A percentile compares a stretch with the other conserved stretches of the same genome.
These are phyloP conservation scores for Lepas anatifera DNA, from an alignment of 2,888 invertebrate genomes.

Conservation along the genomic window DNA sequence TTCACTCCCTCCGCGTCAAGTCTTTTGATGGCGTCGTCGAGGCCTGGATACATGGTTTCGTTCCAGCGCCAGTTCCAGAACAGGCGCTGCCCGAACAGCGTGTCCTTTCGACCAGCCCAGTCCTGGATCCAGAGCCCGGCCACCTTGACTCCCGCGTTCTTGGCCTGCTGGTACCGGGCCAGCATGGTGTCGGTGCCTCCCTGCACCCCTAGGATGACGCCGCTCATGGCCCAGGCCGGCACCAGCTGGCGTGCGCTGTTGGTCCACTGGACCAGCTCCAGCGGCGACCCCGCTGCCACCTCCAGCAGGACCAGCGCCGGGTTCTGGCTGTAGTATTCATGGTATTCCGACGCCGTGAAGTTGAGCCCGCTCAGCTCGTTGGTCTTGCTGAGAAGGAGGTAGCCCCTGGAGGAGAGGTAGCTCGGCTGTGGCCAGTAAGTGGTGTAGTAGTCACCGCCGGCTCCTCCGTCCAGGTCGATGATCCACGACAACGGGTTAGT, in stretches of 20 bases:
- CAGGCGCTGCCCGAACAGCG: conserved; percentile 27
- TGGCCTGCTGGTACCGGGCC: conserved; percentile 24
- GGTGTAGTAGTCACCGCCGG: conserved; percentile 27
- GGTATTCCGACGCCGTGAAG: conserved; percentile 22
- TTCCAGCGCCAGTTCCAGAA: conserved; percentile 30
- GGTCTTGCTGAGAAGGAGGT: conserved; percentile 19
- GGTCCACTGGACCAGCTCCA: conserved; percentile 25
- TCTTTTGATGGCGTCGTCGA: conserved; percentile 24
- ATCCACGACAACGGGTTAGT: conserved; percentile 3
- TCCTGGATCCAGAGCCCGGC: conserved; percentile 29
- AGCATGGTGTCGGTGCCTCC: conserved; percentile 28
- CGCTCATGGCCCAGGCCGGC: conserved; percentile 27
- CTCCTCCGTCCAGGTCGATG: conserved; percentile 20
- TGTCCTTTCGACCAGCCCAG: conserved; percentile 28
- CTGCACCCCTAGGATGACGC: conserved; percentile 27
- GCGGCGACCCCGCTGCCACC: too few species aligned
- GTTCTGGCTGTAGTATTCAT: conserved; percentile 25
- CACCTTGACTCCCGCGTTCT: conserved; percentile 25
- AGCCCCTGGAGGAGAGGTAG: conserved; percentile 26
- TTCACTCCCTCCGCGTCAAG: conserved; percentile 23
- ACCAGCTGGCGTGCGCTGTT: conserved; percentile 25
- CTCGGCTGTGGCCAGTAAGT: conserved; percentile 28
- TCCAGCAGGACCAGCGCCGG: conserved; percentile 18
- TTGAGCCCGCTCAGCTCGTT: conserved; percentile 25
- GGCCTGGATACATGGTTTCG: conserved; percentile 26